Evolutionary conservation across 2,113 vertebrate genomes (phyloP).

Genomic region (Dicrurus megarhynchus): DNA sequence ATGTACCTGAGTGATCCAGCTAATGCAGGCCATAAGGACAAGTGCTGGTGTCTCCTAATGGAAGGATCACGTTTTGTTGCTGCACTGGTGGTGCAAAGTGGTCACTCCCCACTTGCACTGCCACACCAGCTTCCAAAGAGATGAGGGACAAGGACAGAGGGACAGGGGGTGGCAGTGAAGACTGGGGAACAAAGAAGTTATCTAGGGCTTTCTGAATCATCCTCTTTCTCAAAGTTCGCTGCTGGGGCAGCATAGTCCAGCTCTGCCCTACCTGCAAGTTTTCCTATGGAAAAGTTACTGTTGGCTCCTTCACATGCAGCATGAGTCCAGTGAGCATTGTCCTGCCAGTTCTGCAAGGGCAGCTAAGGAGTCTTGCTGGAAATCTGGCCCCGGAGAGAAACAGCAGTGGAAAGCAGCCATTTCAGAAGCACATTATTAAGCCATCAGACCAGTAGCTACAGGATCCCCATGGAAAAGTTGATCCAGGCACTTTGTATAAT

Average conservation of each 20-base stretch:
- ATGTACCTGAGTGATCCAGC: not conserved
- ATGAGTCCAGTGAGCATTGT: not conserved
- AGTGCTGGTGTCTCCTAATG: not conserved
- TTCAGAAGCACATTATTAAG: conserved; percentile 54
- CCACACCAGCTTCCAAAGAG: not conserved
- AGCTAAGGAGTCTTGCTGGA: conserved; percentile 47
- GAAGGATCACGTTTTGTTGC: not conserved
- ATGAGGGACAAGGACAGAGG: not conserved
- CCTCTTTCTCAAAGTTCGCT: not conserved
- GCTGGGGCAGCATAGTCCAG: not conserved
- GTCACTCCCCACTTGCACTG: fast-evolving
- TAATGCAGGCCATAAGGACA: not conserved
- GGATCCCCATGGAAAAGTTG: conserved; percentile 21
- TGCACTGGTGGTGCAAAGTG: not conserved
- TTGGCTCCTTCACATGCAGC: not conserved
- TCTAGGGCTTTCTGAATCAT: not conserved
- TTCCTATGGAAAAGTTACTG: conserved; percentile 38
- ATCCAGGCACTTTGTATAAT: conserved; percentile 49
- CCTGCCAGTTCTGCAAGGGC: conserved; percentile 54
- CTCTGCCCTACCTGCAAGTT: conserved; percentile 20
- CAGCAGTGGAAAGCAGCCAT: conserved; percentile 52
- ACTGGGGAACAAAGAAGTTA: not conserved
- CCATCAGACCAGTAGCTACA: conserved; percentile 56
- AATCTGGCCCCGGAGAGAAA: conserved; percentile 50
- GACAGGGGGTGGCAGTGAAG: not conserved